Percentiles rank a stretch among this genome's conserved stretches.
These are phyloP conservation scores for Hippopotamyrus pictus DNA, from an alignment of 2,797 vertebrate species.

Conservation along the genomic window DNA sequence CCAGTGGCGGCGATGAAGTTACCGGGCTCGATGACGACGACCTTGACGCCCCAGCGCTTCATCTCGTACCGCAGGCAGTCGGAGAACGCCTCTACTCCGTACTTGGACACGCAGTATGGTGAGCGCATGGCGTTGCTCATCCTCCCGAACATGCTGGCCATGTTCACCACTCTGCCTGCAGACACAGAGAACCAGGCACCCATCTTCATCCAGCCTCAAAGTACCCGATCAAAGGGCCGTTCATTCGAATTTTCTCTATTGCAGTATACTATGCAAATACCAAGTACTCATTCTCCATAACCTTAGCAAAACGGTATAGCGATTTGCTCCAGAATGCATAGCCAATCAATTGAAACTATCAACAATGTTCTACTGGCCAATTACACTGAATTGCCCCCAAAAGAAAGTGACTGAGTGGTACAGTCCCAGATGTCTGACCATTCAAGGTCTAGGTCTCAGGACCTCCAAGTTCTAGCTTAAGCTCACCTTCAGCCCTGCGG, in stretches of 20 bases:
- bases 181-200: not conserved
- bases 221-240: not conserved
- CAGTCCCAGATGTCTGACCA: not conserved
- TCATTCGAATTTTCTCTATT: not conserved
- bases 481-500: slow-evolving; percentile 72
- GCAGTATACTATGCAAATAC: not conserved
- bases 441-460: not conserved
- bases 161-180: slow-evolving; percentile 76
- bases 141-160: slow-evolving; percentile 74
- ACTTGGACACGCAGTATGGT: slow-evolving; percentile 76
- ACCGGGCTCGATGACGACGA: slow-evolving; percentile 72
- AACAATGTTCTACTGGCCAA: not conserved
- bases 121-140: slow-evolving; percentile 68
- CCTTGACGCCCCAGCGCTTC: slow-evolving; percentile 76
- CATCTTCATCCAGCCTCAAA: not conserved
- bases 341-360: not conserved
- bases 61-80: slow-evolving; percentile 84
- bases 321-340: not conserved
- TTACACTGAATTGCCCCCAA: not conserved
- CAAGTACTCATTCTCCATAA: not conserved
- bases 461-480: not conserved
- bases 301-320: not conserved
- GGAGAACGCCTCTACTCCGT: slow-evolving; percentile 74
- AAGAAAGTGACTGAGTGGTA: not conserved
- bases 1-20: slow-evolving; percentile 75